These are phyloP conservation scores for Botrylloides violaceus DNA, from an alignment of 23 tunicate genomes.

Conservation along the genomic window DNA sequence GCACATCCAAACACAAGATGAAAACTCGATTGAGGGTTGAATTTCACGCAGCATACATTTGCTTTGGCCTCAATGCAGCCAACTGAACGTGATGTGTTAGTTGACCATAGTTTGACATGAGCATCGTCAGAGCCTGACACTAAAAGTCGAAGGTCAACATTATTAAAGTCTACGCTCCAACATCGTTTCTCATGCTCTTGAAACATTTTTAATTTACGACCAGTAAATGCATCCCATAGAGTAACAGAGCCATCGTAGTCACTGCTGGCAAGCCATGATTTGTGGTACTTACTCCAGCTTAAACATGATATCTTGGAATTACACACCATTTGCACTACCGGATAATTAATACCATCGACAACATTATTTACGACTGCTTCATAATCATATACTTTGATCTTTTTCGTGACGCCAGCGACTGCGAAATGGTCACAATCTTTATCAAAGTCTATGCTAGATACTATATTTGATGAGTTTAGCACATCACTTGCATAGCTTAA, in stretches of 20 bases:
- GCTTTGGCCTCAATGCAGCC: slow-evolving; percentile 96
- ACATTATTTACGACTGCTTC: slow-evolving; percentile 83
- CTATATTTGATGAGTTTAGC: slow-evolving; percentile 81
- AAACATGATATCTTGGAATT: slow-evolving; percentile 90
- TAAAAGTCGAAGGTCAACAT: slow-evolving; percentile 75
- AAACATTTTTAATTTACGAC: slow-evolving; percentile 54
- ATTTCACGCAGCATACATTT: slow-evolving; percentile 98
- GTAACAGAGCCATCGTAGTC: slow-evolving; percentile 95
- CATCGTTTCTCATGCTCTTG: slow-evolving; percentile 98
- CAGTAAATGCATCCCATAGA: slow-evolving; percentile 94
- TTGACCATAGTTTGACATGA: slow-evolving; percentile 87
- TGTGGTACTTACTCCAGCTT: slow-evolving; percentile 95
- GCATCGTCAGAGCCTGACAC: slow-evolving; percentile 99
- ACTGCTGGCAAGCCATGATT: slow-evolving; percentile 87
- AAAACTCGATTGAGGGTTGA: slow-evolving; percentile 82
- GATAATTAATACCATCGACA: slow-evolving; percentile 69
- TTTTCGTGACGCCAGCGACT: slow-evolving; percentile 97
- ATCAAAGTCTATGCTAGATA: slow-evolving; percentile 96
- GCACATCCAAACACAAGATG: slow-evolving; percentile 97
- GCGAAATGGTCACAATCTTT: slow-evolving; percentile 95
- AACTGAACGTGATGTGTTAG: slow-evolving; percentile 58
- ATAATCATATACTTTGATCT: slow-evolving; percentile 95
- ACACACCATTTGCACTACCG: slow-evolving; percentile 91
- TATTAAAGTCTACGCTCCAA: slow-evolving; percentile 99
- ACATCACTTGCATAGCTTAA: slow-evolving; percentile 83